Evolutionary conservation across 1,140 invertebrate genomes (phyloP).

Genomic region (Leptinotarsa lineolata): DNA sequence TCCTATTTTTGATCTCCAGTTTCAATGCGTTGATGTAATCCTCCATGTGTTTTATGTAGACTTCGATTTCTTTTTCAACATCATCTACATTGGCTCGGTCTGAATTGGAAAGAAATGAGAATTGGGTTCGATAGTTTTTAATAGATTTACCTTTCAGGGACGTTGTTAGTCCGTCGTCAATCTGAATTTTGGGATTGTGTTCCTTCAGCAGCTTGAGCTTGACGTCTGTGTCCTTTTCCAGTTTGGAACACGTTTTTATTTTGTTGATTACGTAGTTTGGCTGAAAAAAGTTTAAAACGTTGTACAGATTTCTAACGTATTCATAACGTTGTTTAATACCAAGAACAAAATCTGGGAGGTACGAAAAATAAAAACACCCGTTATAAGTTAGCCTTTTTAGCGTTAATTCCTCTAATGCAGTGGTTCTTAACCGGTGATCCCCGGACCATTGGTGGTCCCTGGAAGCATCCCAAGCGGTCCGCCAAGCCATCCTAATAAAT

Average conservation of each 20-base stretch:
- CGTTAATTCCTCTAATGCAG: too few species aligned
- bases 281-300: conserved; percentile 53
- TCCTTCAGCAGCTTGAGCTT: conserved; percentile 69
- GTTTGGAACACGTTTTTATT: conserved; percentile 66
- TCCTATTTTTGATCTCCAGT: conserved; percentile 80
- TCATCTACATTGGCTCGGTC: conserved; percentile 80
- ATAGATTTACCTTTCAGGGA: conserved; percentile 69
- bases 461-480: too few species aligned
- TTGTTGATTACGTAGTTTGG: conserved; percentile 67
- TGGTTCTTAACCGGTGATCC: too few species aligned
- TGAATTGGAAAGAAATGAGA: conserved; percentile 46
- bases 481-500: too few species aligned
- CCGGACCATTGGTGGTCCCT: too few species aligned
- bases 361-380: too few species aligned
- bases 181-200: conserved; percentile 56
- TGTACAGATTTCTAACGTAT: too few species aligned
- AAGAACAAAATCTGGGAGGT: too few species aligned
- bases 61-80: conserved; percentile 85
- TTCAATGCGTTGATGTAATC: conserved; percentile 79
- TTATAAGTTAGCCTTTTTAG: too few species aligned
- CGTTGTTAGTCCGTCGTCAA: conserved; percentile 67
- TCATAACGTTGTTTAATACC: too few species aligned
- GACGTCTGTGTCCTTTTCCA: conserved; percentile 70
- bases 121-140: neutral
- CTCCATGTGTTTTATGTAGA: conserved; percentile 77